A percentile compares a stretch with the other conserved stretches of the same genome.
These are phyloP conservation scores for Pagetopsis macropterus DNA, from an alignment of 2,797 vertebrate species.

Conservation along the genomic window DNA sequence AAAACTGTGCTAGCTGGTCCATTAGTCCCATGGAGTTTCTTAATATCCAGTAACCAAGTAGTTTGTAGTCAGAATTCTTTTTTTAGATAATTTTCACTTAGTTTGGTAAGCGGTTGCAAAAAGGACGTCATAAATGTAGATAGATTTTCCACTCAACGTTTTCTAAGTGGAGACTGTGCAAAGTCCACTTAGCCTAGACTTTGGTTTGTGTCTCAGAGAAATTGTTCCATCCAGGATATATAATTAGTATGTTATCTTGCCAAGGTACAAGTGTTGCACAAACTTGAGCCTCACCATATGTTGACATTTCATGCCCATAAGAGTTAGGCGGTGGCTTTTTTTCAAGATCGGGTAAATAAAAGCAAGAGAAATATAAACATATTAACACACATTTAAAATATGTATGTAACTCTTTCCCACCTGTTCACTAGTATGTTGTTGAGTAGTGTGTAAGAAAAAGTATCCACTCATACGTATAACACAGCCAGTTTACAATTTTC, in stretches of 20 bases:
- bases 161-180: slow-evolving; percentile 31
- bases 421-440: background rate
- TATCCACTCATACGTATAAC: background rate
- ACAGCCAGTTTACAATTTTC: too few species aligned
- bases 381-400: background rate
- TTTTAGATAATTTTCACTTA: too few species aligned
- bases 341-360: background rate
- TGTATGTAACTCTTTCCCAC: background rate
- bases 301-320: slow-evolving; percentile 13
- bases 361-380: background rate
- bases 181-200: slow-evolving; percentile 41
- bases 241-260: slow-evolving; percentile 3
- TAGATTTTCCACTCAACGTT: slow-evolving; percentile 29
- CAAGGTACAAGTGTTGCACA: background rate
- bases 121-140: slow-evolving; percentile 14
- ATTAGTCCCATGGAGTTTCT: background rate
- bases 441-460: background rate
- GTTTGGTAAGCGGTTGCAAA: background rate
- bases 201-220: slow-evolving; percentile 12
- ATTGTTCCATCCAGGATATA: background rate
- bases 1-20: background rate
- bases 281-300: slow-evolving; percentile 15
- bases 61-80: background rate
- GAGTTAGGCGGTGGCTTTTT: background rate
- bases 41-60: background rate